Conservation (phyloP, 2,113 vertebrate genomes). For the Embiotoca jacksoni region DNA sequence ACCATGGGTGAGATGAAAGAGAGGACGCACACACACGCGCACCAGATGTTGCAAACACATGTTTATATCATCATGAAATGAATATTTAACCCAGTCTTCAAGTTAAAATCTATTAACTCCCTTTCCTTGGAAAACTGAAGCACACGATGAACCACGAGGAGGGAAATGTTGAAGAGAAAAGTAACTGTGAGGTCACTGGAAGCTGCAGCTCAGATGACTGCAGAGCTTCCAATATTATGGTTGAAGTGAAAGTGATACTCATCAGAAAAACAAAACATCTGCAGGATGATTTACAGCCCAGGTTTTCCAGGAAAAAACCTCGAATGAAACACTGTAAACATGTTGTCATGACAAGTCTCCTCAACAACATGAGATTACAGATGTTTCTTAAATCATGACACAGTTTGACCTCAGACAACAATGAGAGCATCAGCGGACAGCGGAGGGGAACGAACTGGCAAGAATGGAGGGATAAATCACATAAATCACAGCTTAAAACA, state of each 20-base stretch:
- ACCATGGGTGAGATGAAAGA: conserved; percentile 32
- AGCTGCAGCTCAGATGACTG: conserved; percentile 3
- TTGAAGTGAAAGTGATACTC: not conserved
- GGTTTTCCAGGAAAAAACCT: conserved; percentile 7
- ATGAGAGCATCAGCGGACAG: not conserved
- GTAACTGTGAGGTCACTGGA: conserved; percentile 4
- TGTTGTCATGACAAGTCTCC: not conserved
- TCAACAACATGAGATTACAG: conserved; percentile 5
- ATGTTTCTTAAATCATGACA: conserved; percentile 7
- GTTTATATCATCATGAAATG: not conserved
- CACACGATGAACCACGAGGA: not conserved
- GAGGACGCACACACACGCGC: not conserved
- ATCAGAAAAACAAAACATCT: conserved; percentile 34
- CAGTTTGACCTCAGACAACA: not conserved
- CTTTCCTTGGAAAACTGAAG: conserved; percentile 10
- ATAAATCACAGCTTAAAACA: not conserved
- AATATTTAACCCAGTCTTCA: not conserved
- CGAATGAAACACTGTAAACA: too few relatives aligned
- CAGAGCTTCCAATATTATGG: not conserved
- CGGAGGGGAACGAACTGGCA: not conserved
- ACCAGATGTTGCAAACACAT: conserved; percentile 15
- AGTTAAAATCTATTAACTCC: not conserved
- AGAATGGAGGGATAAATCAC: not conserved
- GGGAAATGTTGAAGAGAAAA: conserved; percentile 28
- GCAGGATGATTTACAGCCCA: not conserved